Evolutionary conservation across 2,113 vertebrate genomes (phyloP).

Genomic region (Polypterus senegalus): DNA sequence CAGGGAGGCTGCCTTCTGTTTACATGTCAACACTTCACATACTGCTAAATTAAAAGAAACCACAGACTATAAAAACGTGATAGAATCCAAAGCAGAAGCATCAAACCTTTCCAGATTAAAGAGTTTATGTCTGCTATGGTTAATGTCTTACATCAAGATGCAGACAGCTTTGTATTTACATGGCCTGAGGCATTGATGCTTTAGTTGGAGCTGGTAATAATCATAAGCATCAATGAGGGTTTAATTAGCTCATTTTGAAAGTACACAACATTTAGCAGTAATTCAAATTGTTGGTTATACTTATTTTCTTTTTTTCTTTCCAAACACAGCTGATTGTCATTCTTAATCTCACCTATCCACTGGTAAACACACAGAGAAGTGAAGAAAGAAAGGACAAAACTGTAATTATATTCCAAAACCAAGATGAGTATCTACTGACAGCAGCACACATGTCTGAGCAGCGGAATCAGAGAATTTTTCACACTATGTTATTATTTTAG

Average conservation of each 20-base stretch:
- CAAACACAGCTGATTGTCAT: neutral
- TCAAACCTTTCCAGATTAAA: constrained; percentile 1
- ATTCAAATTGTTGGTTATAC: too few relatives aligned
- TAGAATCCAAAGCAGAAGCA: constrained; percentile 5
- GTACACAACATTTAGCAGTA: too few relatives aligned
- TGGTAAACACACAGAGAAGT: neutral
- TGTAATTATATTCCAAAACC: constrained; percentile 7
- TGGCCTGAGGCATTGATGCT: neutral
- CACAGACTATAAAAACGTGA: constrained; percentile 19
- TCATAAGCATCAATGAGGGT: constrained; percentile 8
- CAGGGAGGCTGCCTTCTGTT: constrained; percentile 28
- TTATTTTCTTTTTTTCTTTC: neutral
- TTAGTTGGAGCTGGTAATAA: constrained; percentile 8
- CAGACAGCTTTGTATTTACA: constrained; percentile 4
- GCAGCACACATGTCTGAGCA: neutral
- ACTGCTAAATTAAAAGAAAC: constrained; percentile 10
- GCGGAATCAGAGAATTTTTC: too few relatives aligned
- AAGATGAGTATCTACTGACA: constrained; percentile 1
- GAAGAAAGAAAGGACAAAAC: neutral
- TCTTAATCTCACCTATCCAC: neutral
- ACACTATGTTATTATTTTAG: too few relatives aligned
- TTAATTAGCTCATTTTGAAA: constrained; percentile 1
- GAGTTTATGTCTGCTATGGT: neutral
- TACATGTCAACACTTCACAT: constrained; percentile 40
- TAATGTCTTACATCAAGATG: neutral